Conservation (phyloP, 2,797 vertebrate species). For the Oreochromis mossambicus region DNA sequence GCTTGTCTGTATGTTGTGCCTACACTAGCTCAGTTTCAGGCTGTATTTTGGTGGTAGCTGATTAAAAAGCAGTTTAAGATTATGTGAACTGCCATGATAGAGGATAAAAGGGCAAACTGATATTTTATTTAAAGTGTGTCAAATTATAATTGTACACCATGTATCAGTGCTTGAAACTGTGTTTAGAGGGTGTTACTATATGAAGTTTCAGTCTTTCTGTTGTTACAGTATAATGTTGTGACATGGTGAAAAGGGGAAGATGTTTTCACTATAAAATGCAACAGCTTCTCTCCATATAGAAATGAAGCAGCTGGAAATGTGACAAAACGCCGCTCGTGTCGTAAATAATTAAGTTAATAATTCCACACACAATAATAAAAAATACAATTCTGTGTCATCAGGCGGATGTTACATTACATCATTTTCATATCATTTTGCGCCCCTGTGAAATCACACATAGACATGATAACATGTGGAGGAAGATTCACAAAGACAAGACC, state of each 20-base stretch:
- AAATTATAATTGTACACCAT: neutral
- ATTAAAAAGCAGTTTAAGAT: neutral
- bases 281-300: neutral
- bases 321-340: neutral
- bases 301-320: neutral
- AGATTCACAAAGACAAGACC: neutral
- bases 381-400: neutral
- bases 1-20: conserved; percentile 17
- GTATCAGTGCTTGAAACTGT: neutral
- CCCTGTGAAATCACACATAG: neutral
- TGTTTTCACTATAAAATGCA: neutral
- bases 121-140: neutral
- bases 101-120: neutral
- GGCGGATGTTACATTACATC: neutral
- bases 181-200: neutral
- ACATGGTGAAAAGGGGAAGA: neutral
- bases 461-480: neutral
- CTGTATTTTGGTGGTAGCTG: neutral
- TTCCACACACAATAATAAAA: neutral
- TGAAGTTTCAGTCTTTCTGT: neutral
- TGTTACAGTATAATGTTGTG: neutral
- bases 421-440: neutral
- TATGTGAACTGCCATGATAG: neutral
- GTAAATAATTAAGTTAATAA: neutral
- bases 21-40: neutral